Evolutionary conservation across 2,888 invertebrate species (phyloP), one percentile per base, ranked within the genome.

Genomic region (Pyrocoelia pectoralis): DNA sequence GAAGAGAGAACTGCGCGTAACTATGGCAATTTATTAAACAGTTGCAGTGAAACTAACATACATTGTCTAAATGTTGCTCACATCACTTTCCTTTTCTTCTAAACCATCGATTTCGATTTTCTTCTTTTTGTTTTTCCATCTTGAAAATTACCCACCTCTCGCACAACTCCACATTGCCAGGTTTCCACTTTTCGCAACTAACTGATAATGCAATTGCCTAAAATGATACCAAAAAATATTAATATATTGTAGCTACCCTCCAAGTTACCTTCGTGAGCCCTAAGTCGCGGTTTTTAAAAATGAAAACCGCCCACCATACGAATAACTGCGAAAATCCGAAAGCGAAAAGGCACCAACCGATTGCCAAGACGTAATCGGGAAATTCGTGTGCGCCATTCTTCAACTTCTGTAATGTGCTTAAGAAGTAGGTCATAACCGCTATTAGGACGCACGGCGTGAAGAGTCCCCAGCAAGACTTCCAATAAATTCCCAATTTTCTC

Each of bases 381-480:
- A 87, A 92, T 0, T 71, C 62, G 58, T 83, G 82, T 48, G 80
- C 77, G 38, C 88, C 89, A 71, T 91, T 91, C 0, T 79, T 82
- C 1, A 90, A 76, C 0, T 87, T 85, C 65, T 87, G 82, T 63
- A 87, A 86, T 0, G 86, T 86, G 0, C 83, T 77, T 33, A 92
- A 79, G 2, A 91, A 91, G 76, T 92, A 93, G 5, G 91, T 73
- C 70, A 93, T 85, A 52, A 94, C 92, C 0, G 85, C 76, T 3
- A 88, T 81, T 84, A 93, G 88, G 61, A 91, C 82, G 0, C 85
- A 72, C 0, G 94, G 94, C 1, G 91, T 91, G 46, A 93, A 78
- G 6, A 92, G 46, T 0, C 87, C 86, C 94, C 94, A 95, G 70
- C 92, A 93, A 29, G 90, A 69, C 65, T 92, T 85, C 94, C 93